phyloP scores from a whole-genome alignment of 92 coral and sea anemone species.

The Phenganax subtilis region DNA sequence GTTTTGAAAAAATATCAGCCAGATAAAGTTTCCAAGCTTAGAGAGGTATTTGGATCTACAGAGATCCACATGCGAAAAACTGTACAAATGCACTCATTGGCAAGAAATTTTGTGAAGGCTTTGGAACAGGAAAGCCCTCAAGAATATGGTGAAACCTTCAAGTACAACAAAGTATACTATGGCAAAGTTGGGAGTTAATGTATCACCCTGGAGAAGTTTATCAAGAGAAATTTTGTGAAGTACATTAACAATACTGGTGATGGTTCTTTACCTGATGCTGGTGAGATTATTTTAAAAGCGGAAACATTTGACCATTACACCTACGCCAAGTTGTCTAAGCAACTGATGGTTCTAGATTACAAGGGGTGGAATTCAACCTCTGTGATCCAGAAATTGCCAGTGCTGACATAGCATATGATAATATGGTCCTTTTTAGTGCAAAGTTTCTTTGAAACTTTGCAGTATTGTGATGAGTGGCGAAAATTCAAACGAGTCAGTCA shows the following conservation, averaged over 20 bases:
- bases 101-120: slow-evolving; percentile 51
- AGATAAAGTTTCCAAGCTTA: slow-evolving; percentile 40
- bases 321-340: slow-evolving; percentile 34
- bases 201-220: slow-evolving; percentile 49
- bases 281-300: slow-evolving; percentile 36
- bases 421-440: slow-evolving; percentile 34
- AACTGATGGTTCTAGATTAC: slow-evolving; percentile 44
- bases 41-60: slow-evolving; percentile 34
- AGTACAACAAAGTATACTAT: slow-evolving; percentile 58
- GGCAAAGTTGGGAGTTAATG: slow-evolving; percentile 51
- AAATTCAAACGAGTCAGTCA: too few species aligned
- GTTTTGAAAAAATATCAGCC: slow-evolving; percentile 50
- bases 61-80: slow-evolving; percentile 53
- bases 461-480: too few species aligned
- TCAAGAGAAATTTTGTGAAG: slow-evolving; percentile 52
- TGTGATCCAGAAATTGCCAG: slow-evolving; percentile 43
- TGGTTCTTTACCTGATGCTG: slow-evolving; percentile 23
- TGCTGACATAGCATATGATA: slow-evolving; percentile 18
- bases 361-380: slow-evolving; percentile 31
- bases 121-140: background rate
- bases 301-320: slow-evolving; percentile 42
- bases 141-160: slow-evolving; percentile 37
- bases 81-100: slow-evolving; percentile 58
- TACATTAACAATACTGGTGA: slow-evolving; percentile 61
- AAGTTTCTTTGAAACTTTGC: too few species aligned